phyloP scores from a whole-genome alignment of 2,113 vertebrate species.

The Microcebus jonahi region DNA sequence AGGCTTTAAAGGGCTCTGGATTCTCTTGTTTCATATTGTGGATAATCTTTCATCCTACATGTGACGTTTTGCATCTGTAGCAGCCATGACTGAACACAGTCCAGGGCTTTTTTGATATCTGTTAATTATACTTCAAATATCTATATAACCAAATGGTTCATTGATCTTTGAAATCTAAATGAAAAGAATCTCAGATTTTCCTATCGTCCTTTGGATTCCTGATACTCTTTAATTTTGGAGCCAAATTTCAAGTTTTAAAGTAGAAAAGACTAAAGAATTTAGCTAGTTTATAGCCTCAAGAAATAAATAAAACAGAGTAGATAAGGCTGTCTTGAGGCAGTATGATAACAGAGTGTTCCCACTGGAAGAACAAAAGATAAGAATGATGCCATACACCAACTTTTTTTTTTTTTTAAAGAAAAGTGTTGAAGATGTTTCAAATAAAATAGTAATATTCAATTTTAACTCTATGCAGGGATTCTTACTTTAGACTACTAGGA shows the following conservation, averaged over 20 bases:
- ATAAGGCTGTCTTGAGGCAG: background rate
- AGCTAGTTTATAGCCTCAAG: background rate
- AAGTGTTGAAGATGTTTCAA: slow-evolving; percentile 10
- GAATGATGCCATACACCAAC: background rate
- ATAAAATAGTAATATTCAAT: background rate
- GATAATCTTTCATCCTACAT: background rate
- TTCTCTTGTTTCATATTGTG: background rate
- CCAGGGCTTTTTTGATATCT: background rate
- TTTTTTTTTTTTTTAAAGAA: background rate
- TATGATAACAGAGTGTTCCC: background rate
- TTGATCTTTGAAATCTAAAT: background rate
- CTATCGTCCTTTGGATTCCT: background rate
- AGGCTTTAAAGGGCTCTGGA: too few species aligned
- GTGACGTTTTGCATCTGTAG: background rate
- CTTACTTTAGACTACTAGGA: background rate
- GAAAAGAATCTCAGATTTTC: background rate
- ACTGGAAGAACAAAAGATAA: background rate
- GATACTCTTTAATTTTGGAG: slow-evolving; percentile 4
- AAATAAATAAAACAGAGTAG: background rate
- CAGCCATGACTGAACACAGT: background rate
- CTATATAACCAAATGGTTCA: background rate
- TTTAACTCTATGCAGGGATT: background rate
- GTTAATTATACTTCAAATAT: background rate
- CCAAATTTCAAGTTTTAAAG: background rate
- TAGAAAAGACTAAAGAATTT: background rate